A percentile compares a stretch with the other conserved stretches of the same genome.
Evolutionary conservation across 1,140 invertebrate species (phyloP).

Genomic region (Rhopalosiphum padi): DNA sequence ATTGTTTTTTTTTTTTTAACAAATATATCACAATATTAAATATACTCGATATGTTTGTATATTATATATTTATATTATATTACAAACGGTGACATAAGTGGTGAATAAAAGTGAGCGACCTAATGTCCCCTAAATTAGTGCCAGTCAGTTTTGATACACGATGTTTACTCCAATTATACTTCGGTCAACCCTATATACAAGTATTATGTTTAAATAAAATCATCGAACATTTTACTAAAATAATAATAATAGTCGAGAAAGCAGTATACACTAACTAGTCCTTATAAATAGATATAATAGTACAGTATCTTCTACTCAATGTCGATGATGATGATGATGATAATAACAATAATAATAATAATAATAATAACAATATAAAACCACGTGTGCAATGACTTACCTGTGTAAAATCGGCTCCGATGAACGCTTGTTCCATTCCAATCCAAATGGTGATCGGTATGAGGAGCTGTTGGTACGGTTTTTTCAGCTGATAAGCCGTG

Average conservation of each 20-base stretch:
- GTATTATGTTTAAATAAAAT: neutral
- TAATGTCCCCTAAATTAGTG: neutral
- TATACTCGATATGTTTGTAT: neutral
- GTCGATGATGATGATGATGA: neutral
- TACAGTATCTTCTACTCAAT: neutral
- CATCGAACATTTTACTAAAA: neutral
- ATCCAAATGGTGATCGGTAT: constrained; percentile 96
- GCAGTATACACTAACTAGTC: neutral
- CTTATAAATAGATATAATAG: too few species aligned
- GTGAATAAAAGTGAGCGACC: neutral
- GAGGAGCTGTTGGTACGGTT: constrained; percentile 87
- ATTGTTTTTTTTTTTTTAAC: neutral
- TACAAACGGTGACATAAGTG: neutral
- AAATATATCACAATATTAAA: neutral
- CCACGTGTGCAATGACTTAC: constrained; percentile 65
- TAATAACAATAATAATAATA: neutral
- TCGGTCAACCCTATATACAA: neutral
- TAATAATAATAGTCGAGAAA: neutral
- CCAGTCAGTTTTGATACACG: too few species aligned
- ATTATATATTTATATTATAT: too few species aligned
- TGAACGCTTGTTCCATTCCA: constrained; percentile 96
- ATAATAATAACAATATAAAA: neutral
- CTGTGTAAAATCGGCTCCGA: constrained; percentile 92
- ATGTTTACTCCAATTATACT: neutral
- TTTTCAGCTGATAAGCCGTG: constrained; percentile 89